Base-by-base conservation (phyloP, 2,888 invertebrate genomes). In the Idaea aversata region DNA sequence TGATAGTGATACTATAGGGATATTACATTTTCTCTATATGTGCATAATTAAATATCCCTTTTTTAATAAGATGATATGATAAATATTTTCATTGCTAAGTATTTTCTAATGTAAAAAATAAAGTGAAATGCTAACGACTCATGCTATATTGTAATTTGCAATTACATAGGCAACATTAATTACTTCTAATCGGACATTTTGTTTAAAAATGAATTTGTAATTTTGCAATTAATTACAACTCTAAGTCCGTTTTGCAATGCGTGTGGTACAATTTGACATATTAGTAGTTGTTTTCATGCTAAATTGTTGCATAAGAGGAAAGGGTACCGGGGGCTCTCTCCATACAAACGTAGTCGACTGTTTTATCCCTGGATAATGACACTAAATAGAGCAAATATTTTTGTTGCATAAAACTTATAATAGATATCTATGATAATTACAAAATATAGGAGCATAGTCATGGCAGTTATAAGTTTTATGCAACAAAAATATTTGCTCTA, bases 101-200 rank as follows among this genome's bases (percentile, higher is more conserved):
- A 36, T 36, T 36, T 36, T 47, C 47, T 10, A 47, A 10, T 47
- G 47, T 47, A 47, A 47, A 13, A 47, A 47, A 10, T 10, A 10
- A 10, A 47, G 47, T 47, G 47, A 47, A 47, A 47, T 47, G 47
- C 47, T 13, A 47, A 10, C 47, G 7, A 47, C 7, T 70, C 83
- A 80, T 81, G 80, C 79, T 72, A 74, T 76, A 75, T 72, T 72
- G 75, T 76, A 79, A 80, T 80, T 81, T 77, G 74, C 75, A 69
- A 66, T 70, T 70, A 67, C 69, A 70, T 67, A 67, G 70, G 59
- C 47, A 67, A 69, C 70, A 76, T 72, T 72, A 71, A 79, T 77
- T 72, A 73, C 65, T 60, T 63, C 65, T 70, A 75, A 71, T 70
- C 66, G 36, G 63, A 67, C 67, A 68, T 65, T 66, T 68, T 67